Conservation (phyloP, 2,888 invertebrate species). For the Hermodice carunculata region DNA sequence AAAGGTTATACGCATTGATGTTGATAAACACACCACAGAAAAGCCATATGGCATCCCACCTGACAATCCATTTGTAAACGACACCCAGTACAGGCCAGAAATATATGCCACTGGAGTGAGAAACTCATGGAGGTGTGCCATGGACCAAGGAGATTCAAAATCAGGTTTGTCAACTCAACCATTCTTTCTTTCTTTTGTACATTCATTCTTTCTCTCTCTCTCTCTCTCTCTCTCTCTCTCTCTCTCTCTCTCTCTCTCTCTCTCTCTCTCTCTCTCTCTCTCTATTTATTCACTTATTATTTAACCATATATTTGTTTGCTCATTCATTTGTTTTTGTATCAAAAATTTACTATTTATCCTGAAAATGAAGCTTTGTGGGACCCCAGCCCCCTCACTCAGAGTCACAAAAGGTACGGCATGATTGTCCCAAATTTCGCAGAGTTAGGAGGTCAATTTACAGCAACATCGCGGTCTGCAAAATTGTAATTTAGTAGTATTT, state of each 20-base stretch:
- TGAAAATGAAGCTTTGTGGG: too few species aligned
- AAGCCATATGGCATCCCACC: slow-evolving; percentile 57
- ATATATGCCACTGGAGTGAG: slow-evolving; percentile 64
- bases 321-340: too few species aligned
- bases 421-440: too few species aligned
- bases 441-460: too few species aligned
- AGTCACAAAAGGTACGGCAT: too few species aligned
- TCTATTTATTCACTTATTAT: not conserved
- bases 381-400: too few species aligned
- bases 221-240: too few species aligned
- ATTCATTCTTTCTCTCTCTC: not conserved
- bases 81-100: slow-evolving; percentile 46
- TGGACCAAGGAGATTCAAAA: slow-evolving; percentile 55
- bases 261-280: not conserved
- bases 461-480: too few species aligned
- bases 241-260: not conserved
- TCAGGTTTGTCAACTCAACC: slow-evolving; percentile 22
- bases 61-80: slow-evolving; percentile 61
- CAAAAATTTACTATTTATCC: too few species aligned
- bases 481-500: too few species aligned
- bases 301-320: too few species aligned
- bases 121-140: slow-evolving; percentile 66
- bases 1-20: slow-evolving; percentile 63
- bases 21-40: slow-evolving; percentile 41
- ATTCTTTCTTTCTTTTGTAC: not conserved